A percentile compares a stretch with the other conserved stretches of the same genome.
Evolutionary conservation across 2,888 invertebrate species (phyloP).

Genomic region (Caenorhabditis sp.): DNA sequence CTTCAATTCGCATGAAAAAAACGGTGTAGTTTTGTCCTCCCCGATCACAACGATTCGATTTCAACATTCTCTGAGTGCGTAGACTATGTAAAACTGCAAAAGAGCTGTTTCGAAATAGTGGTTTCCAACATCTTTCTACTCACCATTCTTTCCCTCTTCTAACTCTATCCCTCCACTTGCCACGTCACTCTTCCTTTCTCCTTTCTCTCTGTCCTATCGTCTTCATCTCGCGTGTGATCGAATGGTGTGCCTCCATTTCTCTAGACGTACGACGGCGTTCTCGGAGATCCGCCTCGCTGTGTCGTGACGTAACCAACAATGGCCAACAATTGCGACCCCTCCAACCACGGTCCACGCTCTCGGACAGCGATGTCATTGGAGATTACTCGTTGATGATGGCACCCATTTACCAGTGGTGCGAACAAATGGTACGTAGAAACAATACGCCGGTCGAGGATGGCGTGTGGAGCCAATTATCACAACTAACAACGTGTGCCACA

Average conservation of each 20-base stretch:
- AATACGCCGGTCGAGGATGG: slow-evolving; percentile 56
- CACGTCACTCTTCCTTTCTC: slow-evolving; percentile 2
- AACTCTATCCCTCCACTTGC: neutral
- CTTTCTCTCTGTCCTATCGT: too few relatives aligned
- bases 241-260: slow-evolving; percentile 33
- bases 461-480: slow-evolving; percentile 62
- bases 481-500: slow-evolving; percentile 65
- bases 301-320: slow-evolving; percentile 58
- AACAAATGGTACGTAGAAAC: slow-evolving; percentile 63
- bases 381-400: slow-evolving; percentile 77
- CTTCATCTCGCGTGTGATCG: slow-evolving; percentile 47
- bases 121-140: neutral
- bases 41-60: slow-evolving; percentile 1
- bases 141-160: too few relatives aligned
- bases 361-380: slow-evolving; percentile 58
- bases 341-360: slow-evolving; percentile 33
- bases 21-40: neutral
- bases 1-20: slow-evolving; percentile 9
- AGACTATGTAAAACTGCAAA: neutral
- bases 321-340: slow-evolving; percentile 42
- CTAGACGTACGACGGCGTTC: slow-evolving; percentile 56
- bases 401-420: slow-evolving; percentile 76
- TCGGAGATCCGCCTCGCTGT: slow-evolving; percentile 65
- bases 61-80: slow-evolving; percentile 10
- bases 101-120: neutral